Percentiles rank a stretch among this genome's conserved stretches.
Conservation (phyloP, 2,888 invertebrate genomes). For the Calliopum simillimum region DNA sequence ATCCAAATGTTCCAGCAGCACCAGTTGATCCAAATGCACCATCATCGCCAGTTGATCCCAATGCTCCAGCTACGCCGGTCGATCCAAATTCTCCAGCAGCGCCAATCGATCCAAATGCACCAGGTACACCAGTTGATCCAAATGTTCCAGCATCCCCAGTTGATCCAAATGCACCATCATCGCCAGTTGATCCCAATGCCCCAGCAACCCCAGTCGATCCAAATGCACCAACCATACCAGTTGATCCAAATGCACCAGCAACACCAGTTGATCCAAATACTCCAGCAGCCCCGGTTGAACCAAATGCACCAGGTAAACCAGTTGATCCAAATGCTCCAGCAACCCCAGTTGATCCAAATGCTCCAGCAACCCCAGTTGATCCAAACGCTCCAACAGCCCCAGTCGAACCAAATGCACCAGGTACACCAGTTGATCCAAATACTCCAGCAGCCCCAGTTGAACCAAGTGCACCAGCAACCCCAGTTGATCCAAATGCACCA, state of each 20-base stretch:
- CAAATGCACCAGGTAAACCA: conserved; percentile 28
- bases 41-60: conserved; percentile 25
- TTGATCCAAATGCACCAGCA: conserved; percentile 25
- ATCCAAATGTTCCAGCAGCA: background rate
- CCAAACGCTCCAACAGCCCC: conserved; percentile 33
- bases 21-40: conserved; percentile 37
- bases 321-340: conserved; percentile 25
- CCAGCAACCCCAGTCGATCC: conserved; percentile 31
- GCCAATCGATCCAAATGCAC: conserved; percentile 35
- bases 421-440: conserved; percentile 29
- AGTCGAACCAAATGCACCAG: conserved; percentile 30
- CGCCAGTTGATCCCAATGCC: conserved; percentile 30
- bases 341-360: conserved; percentile 39
- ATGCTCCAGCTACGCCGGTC: conserved; percentile 29
- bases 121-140: conserved; percentile 27
- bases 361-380: conserved; percentile 20
- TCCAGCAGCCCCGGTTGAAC: conserved; percentile 29
- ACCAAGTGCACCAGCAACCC: conserved; percentile 23
- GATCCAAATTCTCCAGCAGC: conserved; percentile 22
- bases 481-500: conserved; percentile 28
- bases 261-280: conserved; percentile 28
- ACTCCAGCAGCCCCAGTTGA: conserved; percentile 33
- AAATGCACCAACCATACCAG: conserved; percentile 31
- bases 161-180: conserved; percentile 28
- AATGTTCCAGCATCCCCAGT: conserved; percentile 28